These are phyloP conservation scores for Dromas ardeola DNA, from an alignment of 2,113 vertebrate genomes.

Conservation along the genomic window DNA sequence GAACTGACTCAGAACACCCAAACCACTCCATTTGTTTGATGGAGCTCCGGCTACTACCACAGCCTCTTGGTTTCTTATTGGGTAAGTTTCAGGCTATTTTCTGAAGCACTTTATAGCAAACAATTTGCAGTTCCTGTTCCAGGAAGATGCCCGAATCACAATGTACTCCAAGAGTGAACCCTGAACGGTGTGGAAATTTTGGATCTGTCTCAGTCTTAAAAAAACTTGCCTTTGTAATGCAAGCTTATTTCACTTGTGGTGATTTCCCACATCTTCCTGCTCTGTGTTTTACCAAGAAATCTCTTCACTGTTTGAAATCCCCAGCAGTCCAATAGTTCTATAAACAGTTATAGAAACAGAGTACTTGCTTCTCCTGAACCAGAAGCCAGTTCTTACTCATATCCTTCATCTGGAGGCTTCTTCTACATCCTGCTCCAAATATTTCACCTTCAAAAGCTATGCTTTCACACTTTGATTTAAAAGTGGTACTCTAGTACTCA, in stretches of 20 bases:
- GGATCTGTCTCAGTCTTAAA: not conserved
- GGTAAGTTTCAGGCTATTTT: not conserved
- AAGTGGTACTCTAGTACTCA: not conserved
- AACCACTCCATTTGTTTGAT: not conserved
- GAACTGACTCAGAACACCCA: not conserved
- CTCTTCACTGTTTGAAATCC: not conserved
- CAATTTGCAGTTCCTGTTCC: not conserved
- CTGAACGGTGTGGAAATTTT: not conserved
- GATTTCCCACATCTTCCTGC: not conserved
- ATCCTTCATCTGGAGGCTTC: not conserved
- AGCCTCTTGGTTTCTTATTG: not conserved
- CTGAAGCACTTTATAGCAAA: not conserved
- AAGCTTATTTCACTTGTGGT: not conserved
- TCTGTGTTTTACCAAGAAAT: not conserved
- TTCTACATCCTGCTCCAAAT: not conserved
- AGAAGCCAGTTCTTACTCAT: not conserved
- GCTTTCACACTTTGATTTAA: not conserved
- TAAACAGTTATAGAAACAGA: not conserved
- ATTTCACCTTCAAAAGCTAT: not conserved
- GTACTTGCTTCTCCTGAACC: not conserved
- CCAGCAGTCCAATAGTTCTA: not conserved
- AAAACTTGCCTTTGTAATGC: not conserved
- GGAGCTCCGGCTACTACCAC: not conserved
- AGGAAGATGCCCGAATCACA: not conserved
- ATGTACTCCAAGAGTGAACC: not conserved